These are phyloP conservation scores for Pollicipes pollicipes DNA, from an alignment of 1,140 invertebrate genomes.

Conservation along the genomic window DNA sequence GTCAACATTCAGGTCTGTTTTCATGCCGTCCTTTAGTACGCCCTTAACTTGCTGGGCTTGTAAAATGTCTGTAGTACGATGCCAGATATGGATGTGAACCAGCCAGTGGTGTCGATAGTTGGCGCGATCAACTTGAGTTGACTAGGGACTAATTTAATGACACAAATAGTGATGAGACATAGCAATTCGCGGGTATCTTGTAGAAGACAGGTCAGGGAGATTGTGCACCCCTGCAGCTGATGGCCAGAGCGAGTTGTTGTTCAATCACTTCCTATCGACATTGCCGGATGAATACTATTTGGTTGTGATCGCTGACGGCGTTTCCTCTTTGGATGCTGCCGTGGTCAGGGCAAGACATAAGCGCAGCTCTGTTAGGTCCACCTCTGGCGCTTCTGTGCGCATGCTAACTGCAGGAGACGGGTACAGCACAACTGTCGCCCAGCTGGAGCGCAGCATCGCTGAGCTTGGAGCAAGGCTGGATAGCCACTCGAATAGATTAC, in stretches of 20 bases:
- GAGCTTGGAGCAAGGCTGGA: too few relatives aligned
- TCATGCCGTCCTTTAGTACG: too few relatives aligned
- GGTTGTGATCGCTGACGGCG: neutral
- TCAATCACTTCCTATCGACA: neutral
- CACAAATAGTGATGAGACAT: too few relatives aligned
- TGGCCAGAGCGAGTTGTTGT: neutral
- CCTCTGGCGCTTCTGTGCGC: neutral
- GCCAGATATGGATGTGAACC: neutral
- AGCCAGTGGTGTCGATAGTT: neutral
- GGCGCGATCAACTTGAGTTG: neutral
- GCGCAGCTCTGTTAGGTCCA: neutral
- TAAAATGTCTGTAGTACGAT: too few relatives aligned
- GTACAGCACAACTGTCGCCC: neutral
- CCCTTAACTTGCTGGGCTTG: too few relatives aligned
- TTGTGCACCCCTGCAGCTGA: neutral
- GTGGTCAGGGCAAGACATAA: neutral
- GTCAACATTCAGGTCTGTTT: too few relatives aligned
- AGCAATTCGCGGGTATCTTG: too few relatives aligned
- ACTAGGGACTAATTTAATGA: too few relatives aligned
- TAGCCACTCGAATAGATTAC: neutral
- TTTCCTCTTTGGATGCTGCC: neutral
- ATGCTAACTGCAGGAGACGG: neutral
- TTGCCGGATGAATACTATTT: neutral
- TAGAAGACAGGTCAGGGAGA: too few relatives aligned
- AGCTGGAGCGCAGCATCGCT: neutral